Evolutionary conservation across 2,113 vertebrate genomes (phyloP).

Genomic region (Amia ocellicauda): DNA sequence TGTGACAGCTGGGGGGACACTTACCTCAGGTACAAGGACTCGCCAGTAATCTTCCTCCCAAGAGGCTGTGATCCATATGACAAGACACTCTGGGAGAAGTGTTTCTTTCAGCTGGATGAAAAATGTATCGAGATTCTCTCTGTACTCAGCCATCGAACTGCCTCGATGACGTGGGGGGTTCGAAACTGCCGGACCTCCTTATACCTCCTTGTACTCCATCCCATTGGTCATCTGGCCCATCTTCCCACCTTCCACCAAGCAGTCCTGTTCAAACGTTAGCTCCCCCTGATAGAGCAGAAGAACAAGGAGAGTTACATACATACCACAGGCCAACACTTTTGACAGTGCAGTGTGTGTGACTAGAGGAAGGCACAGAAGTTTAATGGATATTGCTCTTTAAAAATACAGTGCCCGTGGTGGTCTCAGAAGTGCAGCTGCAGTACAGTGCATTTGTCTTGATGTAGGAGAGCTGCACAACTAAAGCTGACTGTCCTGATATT

Average conservation of each 20-base stretch:
- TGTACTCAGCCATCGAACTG: slow-evolving; percentile 56
- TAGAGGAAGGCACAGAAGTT: no score
- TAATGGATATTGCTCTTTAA: no score
- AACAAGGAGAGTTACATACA: slow-evolving; percentile 14
- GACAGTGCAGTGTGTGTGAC: no score
- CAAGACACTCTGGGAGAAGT: no score
- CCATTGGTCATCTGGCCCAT: slow-evolving; percentile 56
- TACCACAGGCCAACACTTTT: no score
- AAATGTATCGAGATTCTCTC: slow-evolving; percentile 59
- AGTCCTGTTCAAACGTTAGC: slow-evolving; percentile 71
- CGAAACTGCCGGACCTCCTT: slow-evolving; percentile 76
- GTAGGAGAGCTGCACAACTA: no score
- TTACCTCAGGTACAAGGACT: slow-evolving; percentile 73
- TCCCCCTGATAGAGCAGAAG: slow-evolving; percentile 55
- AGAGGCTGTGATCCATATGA: slow-evolving; percentile 82
- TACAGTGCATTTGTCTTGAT: no score
- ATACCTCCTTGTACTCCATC: slow-evolving; percentile 67
- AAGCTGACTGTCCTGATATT: no score
- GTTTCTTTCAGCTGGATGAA: slow-evolving; percentile 57
- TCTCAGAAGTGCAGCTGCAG: no score
- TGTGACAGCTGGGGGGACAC: neutral
- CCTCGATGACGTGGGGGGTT: slow-evolving; percentile 63
- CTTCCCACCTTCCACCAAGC: slow-evolving; percentile 70
- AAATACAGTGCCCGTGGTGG: no score
- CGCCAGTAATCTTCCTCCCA: slow-evolving; percentile 62